A percentile compares a stretch with the other conserved stretches of the same genome.
phyloP scores from a whole-genome alignment of 2,797 vertebrate genomes.

The Microcaecilia unicolor region DNA sequence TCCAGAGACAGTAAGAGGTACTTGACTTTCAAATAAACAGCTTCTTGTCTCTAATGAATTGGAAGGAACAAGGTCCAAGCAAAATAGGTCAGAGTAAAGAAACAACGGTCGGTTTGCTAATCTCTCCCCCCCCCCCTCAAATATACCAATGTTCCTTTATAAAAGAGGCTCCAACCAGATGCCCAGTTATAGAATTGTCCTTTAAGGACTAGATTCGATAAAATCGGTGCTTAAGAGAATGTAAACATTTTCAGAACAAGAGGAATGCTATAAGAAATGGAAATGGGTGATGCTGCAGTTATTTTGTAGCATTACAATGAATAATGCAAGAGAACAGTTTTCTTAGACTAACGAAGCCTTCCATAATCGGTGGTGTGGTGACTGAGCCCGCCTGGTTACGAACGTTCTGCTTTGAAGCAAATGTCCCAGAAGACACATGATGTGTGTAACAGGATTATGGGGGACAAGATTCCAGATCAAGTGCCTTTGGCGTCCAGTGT shows the following conservation, averaged over 20 bases:
- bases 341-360: not conserved
- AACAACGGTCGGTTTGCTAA: not conserved
- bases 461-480: too few relatives aligned
- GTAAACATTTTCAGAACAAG: not conserved
- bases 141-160: too few relatives aligned
- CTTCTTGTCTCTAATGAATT: conserved; percentile 7
- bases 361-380: not conserved
- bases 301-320: conserved; percentile 6
- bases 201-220: too few relatives aligned
- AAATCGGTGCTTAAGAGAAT: conserved; percentile 1
- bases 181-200: too few relatives aligned
- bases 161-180: too few relatives aligned
- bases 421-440: too few relatives aligned
- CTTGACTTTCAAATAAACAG: conserved; percentile 26
- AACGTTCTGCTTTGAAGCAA: conserved; percentile 5
- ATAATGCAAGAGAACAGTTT: conserved; percentile 3
- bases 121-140: too few relatives aligned
- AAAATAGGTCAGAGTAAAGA: not conserved
- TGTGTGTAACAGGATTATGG: too few relatives aligned
- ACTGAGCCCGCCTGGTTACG: not conserved
- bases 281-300: conserved; percentile 6
- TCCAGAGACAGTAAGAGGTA: conserved; percentile 21
- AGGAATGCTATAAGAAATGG: not conserved
- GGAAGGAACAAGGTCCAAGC: conserved; percentile 1
- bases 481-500: too few relatives aligned